A percentile compares a stretch with the other conserved stretches of the same genome.
phyloP scores from a whole-genome alignment of 2,797 vertebrate species.

The Danio jaintianensis region DNA sequence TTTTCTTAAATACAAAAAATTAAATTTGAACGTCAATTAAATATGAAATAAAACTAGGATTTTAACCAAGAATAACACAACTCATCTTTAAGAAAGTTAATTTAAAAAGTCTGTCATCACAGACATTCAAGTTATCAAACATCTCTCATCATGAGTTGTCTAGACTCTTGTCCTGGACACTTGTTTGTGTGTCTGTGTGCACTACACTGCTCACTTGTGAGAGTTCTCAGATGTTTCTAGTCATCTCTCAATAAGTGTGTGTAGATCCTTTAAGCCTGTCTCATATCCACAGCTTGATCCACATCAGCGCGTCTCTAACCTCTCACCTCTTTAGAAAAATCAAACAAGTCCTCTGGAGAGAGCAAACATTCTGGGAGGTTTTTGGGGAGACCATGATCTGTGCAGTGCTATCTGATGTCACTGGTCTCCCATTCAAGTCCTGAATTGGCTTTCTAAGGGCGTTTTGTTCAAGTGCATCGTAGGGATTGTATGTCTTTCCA shows the following conservation, averaged over 20 bases:
- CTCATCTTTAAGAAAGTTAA: not conserved
- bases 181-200: conserved; percentile 61
- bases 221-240: conserved; percentile 80
- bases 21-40: too few relatives aligned
- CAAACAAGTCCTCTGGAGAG: conserved; percentile 60
- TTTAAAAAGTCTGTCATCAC: not conserved
- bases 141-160: not conserved
- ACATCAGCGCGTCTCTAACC: conserved; percentile 71
- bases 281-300: conserved; percentile 73
- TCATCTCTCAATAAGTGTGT: conserved; percentile 79
- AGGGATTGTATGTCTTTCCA: conserved; percentile 48
- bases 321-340: conserved; percentile 68
- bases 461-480: conserved; percentile 54
- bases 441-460: conserved; percentile 51
- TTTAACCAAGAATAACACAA: not conserved
- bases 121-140: conserved; percentile 1
- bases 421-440: conserved; percentile 60
- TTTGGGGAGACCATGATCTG: conserved; percentile 56
- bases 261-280: conserved; percentile 75
- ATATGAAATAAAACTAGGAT: too few relatives aligned
- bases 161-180: conserved; percentile 32
- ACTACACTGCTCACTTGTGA: conserved; percentile 70
- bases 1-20: too few relatives aligned
- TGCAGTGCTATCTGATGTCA: conserved; percentile 62
- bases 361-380: conserved; percentile 53